Evolutionary conservation across 2,797 vertebrate species (phyloP), one percentile per base, ranked within the genome.

Genomic region (Myotis vivesi): DNA sequence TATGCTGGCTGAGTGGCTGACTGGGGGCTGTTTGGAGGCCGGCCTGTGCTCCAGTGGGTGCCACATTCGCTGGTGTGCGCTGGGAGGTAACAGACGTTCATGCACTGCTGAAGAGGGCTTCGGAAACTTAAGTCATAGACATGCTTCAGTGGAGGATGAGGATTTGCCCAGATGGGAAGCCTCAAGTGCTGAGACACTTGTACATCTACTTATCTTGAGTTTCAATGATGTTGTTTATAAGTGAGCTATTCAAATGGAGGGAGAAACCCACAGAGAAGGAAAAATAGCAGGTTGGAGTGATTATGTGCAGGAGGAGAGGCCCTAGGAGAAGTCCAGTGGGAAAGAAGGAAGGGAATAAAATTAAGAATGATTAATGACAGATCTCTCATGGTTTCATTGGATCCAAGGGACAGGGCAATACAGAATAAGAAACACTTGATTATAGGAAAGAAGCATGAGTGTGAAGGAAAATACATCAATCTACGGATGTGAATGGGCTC

Each of bases 121-220:
- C 49, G 92, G 41, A 96, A 95, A 76, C 57, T 76, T 17, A 66
- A 55, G 76, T 87, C 30, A 25, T 57, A 94, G n/a, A 57, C 90
- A 46, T 94, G 89, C 49, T 64, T 89, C 96, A 91, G 55, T 13
- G 23, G 94, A 95, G 88, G 95, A 75, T 5, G 91, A 91, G 93
- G 94, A 95, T 96, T 96, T 90, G 94, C 88, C 82, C 93, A 94
- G 96, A 96, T 68, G 91, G 95, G 94, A 95, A 91, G 38, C 94
- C 69, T 96, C 92, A 89, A 95, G 91, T 97, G 84, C 83, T 90
- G 71, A 51, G 94, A 82, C 87, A 96, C 90, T 97, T 93, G 82
- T 84, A 94, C 87, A 95, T 51, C 92, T 97, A 64, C 36, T 97
- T 96, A 97, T 96, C 95, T 96, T 73, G 38, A 59, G 77, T 95